Base-by-base conservation (phyloP, 2,113 vertebrate species). In the Todiramphus chloris region DNA sequence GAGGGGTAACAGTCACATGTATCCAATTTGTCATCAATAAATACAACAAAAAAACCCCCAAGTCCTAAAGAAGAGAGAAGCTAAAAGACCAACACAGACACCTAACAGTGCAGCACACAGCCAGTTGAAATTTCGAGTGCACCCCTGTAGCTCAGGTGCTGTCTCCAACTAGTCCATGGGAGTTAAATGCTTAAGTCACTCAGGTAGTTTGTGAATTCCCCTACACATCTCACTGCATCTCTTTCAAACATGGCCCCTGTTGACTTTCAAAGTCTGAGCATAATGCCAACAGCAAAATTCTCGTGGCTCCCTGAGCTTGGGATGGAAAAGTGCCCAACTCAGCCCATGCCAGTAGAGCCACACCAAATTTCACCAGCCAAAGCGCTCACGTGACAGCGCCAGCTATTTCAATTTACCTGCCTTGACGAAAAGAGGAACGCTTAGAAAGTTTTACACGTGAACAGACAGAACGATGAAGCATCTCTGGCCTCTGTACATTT, bases 361-460 rank as follows among this genome's bases (percentile, higher is more conserved):
- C 2, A 1, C 17, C 41, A n/a, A 48, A 39, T 37, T 51, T 31
- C 33, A 58, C 46, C 85, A 44, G 35, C 31, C 0, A 0, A 0
- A 43, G 55, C 6, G 33, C 50, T 92, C 63, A 23, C 20, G 59
- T 19, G 56, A 17, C 56, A 59, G 48, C 7, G 1, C 39, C 85
- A 67, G n/a, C 27, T 63, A 67, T 51, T 46, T 60, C 28, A 64
- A 88, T 21, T 75, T 37, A 39, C 41, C 81, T 64, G 70, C 74
- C 66, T 68, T 10, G 4, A 93, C 63, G 48, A 50, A 74, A 92
- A 82, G 59, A 67, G n/a, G 79, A 90, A 74, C 0, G n/a, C 88
- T 95, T 82, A 64, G 23, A 44, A 94, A 94, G 76, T 56, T 68
- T 72, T 72, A 80, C 1, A 1, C 41, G 20, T 21, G 62, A 94